phyloP scores from a whole-genome alignment of 2,797 vertebrate species.

The Micromesistius poutassou region DNA sequence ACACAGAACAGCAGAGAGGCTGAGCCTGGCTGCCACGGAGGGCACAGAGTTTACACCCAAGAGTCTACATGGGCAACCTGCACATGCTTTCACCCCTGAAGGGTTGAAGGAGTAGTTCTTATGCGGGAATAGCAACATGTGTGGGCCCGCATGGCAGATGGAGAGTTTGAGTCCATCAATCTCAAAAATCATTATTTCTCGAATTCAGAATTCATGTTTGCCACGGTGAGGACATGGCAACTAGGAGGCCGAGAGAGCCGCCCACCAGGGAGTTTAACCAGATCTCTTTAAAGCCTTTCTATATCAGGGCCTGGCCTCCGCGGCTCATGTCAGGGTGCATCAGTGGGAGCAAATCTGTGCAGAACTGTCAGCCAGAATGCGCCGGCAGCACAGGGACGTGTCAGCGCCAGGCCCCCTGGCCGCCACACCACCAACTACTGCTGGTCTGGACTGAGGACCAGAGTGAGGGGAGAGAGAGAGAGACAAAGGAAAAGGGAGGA shows the following conservation, averaged over 20 bases:
- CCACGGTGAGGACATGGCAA: neutral
- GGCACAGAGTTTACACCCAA: neutral
- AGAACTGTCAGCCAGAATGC: slow-evolving; percentile 14
- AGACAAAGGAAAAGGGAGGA: slow-evolving; percentile 21
- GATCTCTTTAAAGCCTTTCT: slow-evolving; percentile 42
- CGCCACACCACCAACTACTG: slow-evolving; percentile 24
- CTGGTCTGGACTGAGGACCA: slow-evolving; percentile 3
- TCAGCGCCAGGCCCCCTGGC: slow-evolving; percentile 20
- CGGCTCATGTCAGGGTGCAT: slow-evolving; percentile 52
- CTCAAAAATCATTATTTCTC: neutral
- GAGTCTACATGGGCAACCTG: neutral
- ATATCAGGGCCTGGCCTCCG: slow-evolving; percentile 32
- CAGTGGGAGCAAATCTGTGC: slow-evolving; percentile 34
- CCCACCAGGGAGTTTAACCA: slow-evolving; percentile 18
- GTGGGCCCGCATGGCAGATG: neutral
- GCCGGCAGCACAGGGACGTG: slow-evolving; percentile 22
- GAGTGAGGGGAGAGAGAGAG: slow-evolving; percentile 10
- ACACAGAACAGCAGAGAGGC: neutral
- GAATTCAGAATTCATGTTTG: neutral
- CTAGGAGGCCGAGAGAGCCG: slow-evolving; percentile 1
- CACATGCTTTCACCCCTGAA: neutral
- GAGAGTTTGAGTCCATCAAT: too few species aligned
- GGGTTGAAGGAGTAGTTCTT: neutral
- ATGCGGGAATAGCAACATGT: neutral
- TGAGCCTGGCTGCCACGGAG: neutral